A percentile compares a stretch with the other conserved stretches of the same genome.
These are phyloP conservation scores for Plectropomus leopardus DNA, from an alignment of 2,113 vertebrate genomes.

Conservation along the genomic window DNA sequence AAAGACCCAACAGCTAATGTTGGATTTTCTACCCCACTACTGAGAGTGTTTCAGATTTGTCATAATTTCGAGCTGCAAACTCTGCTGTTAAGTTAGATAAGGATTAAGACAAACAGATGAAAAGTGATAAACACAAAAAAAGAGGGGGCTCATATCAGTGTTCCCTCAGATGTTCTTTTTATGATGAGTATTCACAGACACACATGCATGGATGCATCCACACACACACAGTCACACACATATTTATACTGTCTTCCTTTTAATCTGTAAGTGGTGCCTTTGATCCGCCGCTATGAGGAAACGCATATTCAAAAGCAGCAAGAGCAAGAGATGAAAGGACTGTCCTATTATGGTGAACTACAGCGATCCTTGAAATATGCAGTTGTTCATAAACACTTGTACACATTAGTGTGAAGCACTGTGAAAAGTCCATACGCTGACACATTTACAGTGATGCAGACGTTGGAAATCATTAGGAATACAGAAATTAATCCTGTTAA, in stretches of 20 bases:
- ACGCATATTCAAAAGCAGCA: slow-evolving; percentile 67
- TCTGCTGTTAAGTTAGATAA: slow-evolving; percentile 17
- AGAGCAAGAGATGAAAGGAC: slow-evolving; percentile 66
- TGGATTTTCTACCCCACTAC: background rate
- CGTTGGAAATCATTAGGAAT: slow-evolving; percentile 25
- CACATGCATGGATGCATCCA: background rate
- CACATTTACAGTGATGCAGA: slow-evolving; percentile 22
- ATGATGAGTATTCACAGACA: slow-evolving; percentile 33
- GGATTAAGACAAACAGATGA: slow-evolving; percentile 60
- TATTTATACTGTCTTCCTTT: slow-evolving; percentile 48
- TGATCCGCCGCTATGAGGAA: slow-evolving; percentile 76
- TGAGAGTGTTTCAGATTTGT: slow-evolving; percentile 18
- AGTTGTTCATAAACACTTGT: slow-evolving; percentile 71
- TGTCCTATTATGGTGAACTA: slow-evolving; percentile 71
- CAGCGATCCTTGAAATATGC: slow-evolving; percentile 56
- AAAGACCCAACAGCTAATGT: background rate
- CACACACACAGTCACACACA: slow-evolving; percentile 15
- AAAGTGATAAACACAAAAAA: slow-evolving; percentile 49
- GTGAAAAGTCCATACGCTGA: slow-evolving; percentile 1
- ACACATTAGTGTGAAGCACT: slow-evolving; percentile 53
- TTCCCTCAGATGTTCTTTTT: slow-evolving; percentile 57
- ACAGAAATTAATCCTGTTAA: slow-evolving; percentile 40
- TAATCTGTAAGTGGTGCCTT: slow-evolving; percentile 76
- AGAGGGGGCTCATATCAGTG: slow-evolving; percentile 33
- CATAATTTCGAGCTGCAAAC: slow-evolving; percentile 19